phyloP scores from a whole-genome alignment of 2,797 vertebrate species.

The Coracias cyanogaster region DNA sequence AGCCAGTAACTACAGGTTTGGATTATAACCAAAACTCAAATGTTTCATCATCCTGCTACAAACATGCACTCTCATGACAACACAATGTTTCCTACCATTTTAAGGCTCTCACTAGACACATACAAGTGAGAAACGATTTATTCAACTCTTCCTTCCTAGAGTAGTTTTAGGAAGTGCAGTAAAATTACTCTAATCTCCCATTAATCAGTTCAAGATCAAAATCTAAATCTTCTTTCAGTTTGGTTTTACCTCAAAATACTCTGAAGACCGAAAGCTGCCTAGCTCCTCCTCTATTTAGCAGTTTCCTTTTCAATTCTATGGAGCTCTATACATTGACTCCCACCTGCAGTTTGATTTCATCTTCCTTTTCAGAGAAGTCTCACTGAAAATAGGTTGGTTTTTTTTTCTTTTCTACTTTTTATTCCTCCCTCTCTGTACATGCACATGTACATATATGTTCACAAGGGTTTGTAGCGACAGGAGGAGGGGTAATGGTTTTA shows the following conservation, averaged over 20 bases:
- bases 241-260: neutral
- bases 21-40: neutral
- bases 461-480: too few species aligned
- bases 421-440: neutral
- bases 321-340: neutral
- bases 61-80: neutral
- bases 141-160: neutral
- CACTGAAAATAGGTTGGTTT: neutral
- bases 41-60: neutral
- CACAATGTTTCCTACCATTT: neutral
- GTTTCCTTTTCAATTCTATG: neutral
- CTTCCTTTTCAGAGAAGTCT: neutral
- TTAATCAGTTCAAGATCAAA: neutral
- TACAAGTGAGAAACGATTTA: neutral
- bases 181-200: neutral
- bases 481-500: too few species aligned
- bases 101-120: neutral
- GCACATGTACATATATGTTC: neutral
- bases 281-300: neutral
- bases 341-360: neutral
- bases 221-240: neutral
- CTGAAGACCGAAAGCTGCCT: neutral
- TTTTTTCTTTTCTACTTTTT: neutral
- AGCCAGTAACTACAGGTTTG: neutral
- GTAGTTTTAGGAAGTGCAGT: neutral